These are phyloP conservation scores for Mizuhopecten yessoensis DNA, from an alignment of 1,140 invertebrate species.

Conservation along the genomic window DNA sequence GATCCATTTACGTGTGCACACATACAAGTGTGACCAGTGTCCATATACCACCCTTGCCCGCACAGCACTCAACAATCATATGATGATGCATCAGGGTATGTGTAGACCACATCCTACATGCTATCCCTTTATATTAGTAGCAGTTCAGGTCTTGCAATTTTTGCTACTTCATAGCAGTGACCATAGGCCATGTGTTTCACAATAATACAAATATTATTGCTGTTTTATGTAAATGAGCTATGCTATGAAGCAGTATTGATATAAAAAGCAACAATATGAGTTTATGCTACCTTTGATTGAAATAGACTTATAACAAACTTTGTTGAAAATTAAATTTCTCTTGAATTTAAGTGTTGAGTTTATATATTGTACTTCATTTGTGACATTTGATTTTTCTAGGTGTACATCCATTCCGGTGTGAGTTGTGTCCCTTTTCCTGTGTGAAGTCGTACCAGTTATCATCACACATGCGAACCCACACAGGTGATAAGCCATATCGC, in stretches of 20 bases:
- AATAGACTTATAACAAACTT: too few species aligned
- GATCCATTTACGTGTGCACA: not conserved
- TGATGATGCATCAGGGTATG: conserved; percentile 23
- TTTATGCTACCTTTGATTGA: not conserved
- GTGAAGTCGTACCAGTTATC: conserved; percentile 46
- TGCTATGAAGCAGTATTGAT: too few species aligned
- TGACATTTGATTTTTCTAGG: conserved; percentile 38
- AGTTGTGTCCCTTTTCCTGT: conserved; percentile 45
- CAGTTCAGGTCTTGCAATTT: too few species aligned
- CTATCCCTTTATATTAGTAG: too few species aligned
- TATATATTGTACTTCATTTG: too few species aligned
- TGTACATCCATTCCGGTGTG: conserved; percentile 52
- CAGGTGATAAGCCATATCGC: conserved; percentile 49
- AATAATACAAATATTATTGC: not conserved
- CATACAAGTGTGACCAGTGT: conserved; percentile 24
- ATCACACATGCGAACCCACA: conserved; percentile 58
- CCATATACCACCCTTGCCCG: not conserved
- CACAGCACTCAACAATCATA: not conserved
- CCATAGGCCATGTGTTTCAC: too few species aligned
- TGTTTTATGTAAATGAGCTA: too few species aligned
- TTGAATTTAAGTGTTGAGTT: not conserved
- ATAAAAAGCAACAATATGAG: too few species aligned
- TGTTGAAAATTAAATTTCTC: not conserved
- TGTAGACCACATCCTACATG: not conserved
- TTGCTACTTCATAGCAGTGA: too few species aligned